Conservation (phyloP, 2,797 vertebrate genomes). For the Acomys russatus region DNA sequence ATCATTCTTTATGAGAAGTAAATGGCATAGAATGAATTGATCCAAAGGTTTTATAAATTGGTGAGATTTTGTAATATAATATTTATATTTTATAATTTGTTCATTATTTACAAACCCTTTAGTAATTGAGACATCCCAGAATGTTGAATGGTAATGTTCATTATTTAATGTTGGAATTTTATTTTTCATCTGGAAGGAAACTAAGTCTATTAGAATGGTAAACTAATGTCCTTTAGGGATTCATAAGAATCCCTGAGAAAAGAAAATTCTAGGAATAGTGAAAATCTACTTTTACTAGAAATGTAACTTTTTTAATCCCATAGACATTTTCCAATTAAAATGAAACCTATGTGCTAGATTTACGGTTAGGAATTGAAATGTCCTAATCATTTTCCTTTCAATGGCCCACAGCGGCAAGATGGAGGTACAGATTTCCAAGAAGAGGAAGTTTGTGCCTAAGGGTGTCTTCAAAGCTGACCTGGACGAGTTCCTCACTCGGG, state of each 20-base stretch:
- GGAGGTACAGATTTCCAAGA: too few relatives aligned
- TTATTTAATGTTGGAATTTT: slow-evolving; percentile 35
- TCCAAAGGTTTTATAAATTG: background rate
- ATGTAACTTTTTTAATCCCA: background rate
- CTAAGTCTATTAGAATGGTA: slow-evolving; percentile 23
- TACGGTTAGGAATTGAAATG: slow-evolving; percentile 38
- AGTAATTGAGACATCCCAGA: background rate
- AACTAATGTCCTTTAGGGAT: slow-evolving; percentile 40
- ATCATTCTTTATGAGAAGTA: background rate
- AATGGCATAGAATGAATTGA: slow-evolving; percentile 4
- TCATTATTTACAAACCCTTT: background rate
- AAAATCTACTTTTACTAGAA: background rate
- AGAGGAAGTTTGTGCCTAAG: too few relatives aligned
- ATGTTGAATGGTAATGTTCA: slow-evolving; percentile 38
- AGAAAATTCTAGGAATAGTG: background rate
- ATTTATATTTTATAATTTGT: background rate
- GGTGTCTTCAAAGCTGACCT: too few relatives aligned
- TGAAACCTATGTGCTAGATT: slow-evolving; percentile 40
- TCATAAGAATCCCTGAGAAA: background rate
- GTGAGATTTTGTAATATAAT: background rate
- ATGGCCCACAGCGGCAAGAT: too few relatives aligned
- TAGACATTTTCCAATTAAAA: slow-evolving; percentile 52
- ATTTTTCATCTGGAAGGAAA: slow-evolving; percentile 14
- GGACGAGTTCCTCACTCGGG: too few relatives aligned
- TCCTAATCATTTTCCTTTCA: background rate